phyloP scores from a whole-genome alignment of 2,113 vertebrate species.

The Pomatostomus ruficeps region DNA sequence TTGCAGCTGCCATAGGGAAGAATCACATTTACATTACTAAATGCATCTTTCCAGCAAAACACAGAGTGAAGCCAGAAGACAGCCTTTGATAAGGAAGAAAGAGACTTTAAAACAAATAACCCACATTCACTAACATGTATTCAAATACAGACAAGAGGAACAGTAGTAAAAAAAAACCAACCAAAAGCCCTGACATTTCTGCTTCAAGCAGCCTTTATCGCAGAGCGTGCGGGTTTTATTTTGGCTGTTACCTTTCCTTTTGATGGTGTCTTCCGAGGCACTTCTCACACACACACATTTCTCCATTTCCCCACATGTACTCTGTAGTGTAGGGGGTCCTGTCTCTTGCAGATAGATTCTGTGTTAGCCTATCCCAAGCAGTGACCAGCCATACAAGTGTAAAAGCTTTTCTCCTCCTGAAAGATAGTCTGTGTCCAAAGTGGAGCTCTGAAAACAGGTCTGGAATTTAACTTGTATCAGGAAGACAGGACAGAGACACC shows the following conservation, averaged over 20 bases:
- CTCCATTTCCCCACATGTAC: background rate
- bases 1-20: constrained; percentile 57
- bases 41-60: constrained; percentile 54
- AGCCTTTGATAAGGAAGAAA: constrained; percentile 66
- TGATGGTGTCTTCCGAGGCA: constrained; percentile 31
- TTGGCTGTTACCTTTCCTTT: constrained; percentile 49
- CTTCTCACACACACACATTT: constrained; percentile 22
- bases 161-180: background rate
- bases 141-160: constrained; percentile 62
- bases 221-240: background rate
- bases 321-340: background rate
- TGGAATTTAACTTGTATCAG: background rate
- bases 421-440: background rate
- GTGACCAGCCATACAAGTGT: background rate
- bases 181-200: constrained; percentile 35
- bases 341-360: background rate
- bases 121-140: constrained; percentile 52
- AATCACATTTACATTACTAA: constrained; percentile 70
- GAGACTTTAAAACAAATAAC: constrained; percentile 65
- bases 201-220: constrained; percentile 53
- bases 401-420: background rate
- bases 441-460: background rate
- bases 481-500: background rate
- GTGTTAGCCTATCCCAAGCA: background rate
- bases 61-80: constrained; percentile 55